Conservation (phyloP, 2,113 vertebrate genomes). For the Oreochromis spilurus region DNA sequence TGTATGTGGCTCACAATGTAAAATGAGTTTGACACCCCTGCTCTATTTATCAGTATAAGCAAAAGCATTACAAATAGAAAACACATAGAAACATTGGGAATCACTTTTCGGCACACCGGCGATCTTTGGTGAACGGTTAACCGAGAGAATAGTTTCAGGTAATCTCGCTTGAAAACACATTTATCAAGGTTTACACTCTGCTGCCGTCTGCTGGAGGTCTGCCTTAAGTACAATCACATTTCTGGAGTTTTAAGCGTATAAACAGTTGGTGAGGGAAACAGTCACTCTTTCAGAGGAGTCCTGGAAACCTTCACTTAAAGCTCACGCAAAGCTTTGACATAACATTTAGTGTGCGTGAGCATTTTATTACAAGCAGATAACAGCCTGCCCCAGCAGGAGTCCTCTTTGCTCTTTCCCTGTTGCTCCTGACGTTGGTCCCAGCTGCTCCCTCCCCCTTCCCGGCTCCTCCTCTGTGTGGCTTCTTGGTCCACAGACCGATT, state of each 20-base stretch:
- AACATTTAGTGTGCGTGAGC: neutral
- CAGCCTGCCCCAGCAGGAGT: neutral
- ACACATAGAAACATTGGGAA: neutral
- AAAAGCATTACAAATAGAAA: neutral
- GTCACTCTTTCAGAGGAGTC: neutral
- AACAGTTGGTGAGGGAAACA: neutral
- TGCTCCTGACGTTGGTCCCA: conserved; percentile 4
- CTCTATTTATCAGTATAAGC: neutral
- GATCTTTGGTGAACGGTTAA: neutral
- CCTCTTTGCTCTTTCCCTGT: neutral
- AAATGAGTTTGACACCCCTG: neutral
- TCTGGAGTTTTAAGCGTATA: neutral
- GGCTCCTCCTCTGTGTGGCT: conserved; percentile 50
- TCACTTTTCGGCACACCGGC: neutral
- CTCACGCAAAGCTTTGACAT: neutral
- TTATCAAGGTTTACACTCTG: neutral
- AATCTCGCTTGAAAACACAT: neutral
- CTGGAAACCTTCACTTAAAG: neutral
- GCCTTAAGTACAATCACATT: neutral
- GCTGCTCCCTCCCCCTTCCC: conserved; percentile 38
- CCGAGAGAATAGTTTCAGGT: neutral
- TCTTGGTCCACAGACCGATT: neutral
- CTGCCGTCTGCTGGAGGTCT: conserved; percentile 37
- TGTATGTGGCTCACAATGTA: neutral
- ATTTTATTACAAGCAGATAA: neutral